Conservation (phyloP, 2,797 vertebrate species). For the Todus mexicanus region DNA sequence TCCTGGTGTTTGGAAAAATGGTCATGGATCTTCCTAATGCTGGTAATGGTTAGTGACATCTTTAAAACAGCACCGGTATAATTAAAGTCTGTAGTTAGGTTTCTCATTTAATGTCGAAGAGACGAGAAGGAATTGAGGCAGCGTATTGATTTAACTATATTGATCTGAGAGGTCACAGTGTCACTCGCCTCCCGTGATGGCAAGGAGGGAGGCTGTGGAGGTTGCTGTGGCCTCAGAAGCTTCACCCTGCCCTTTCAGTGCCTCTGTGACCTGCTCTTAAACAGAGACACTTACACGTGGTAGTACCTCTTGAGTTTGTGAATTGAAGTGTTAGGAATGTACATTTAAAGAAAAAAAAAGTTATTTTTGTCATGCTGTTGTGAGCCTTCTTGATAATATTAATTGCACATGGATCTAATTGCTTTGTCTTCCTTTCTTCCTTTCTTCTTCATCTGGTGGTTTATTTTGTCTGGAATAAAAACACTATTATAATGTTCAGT, state of each 20-base stretch:
- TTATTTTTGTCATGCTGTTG: neutral
- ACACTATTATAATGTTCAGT: neutral
- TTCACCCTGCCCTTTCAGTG: neutral
- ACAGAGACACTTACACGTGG: neutral
- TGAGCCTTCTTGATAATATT: neutral
- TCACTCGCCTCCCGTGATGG: rapidly evolving
- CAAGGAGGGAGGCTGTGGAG: neutral
- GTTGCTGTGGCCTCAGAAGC: neutral
- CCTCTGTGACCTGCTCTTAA: neutral
- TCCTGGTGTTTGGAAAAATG: neutral
- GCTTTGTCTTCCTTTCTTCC: neutral
- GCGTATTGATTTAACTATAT: conserved; percentile 12
- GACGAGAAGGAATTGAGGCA: neutral
- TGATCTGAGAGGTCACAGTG: neutral
- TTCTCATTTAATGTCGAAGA: neutral
- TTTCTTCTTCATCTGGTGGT: neutral
- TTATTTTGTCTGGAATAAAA: neutral
- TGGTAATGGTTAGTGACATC: neutral
- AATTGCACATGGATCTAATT: neutral
- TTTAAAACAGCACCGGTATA: neutral
- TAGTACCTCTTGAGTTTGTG: neutral
- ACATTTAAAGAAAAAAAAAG: neutral
- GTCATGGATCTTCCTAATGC: neutral
- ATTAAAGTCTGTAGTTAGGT: neutral
- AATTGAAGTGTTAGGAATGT: neutral